phyloP scores from a whole-genome alignment of 2,113 vertebrate genomes.

The Bubo scandiacus region DNA sequence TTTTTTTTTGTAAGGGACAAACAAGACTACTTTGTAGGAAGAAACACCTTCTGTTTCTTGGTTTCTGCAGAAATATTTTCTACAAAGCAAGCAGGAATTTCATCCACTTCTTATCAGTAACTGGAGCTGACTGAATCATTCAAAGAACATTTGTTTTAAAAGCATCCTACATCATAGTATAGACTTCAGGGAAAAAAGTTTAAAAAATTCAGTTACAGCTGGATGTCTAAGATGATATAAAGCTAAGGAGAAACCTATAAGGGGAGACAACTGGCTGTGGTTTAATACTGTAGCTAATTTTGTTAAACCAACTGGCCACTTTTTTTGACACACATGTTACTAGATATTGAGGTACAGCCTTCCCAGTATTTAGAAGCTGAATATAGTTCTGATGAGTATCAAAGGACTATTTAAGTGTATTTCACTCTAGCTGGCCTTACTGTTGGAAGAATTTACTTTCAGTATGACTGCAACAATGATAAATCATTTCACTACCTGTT shows the following conservation, averaged over 20 bases:
- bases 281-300: neutral
- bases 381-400: neutral
- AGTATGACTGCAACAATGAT: neutral
- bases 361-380: neutral
- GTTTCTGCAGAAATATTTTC: neutral
- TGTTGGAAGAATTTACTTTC: neutral
- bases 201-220: neutral
- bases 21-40: neutral
- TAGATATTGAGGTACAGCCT: neutral
- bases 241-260: neutral
- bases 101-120: neutral
- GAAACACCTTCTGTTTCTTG: neutral
- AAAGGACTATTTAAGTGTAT: neutral
- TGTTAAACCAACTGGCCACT: neutral
- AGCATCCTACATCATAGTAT: neutral
- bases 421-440: neutral
- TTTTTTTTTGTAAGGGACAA: neutral
- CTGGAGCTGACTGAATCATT: neutral
- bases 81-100: neutral
- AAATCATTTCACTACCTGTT: neutral
- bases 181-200: neutral
- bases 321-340: neutral
- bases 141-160: neutral
- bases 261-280: neutral
- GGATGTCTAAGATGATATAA: neutral